Evolutionary conservation across 2,797 vertebrate genomes (phyloP).

Genomic region (Cyclopterus lumpus): DNA sequence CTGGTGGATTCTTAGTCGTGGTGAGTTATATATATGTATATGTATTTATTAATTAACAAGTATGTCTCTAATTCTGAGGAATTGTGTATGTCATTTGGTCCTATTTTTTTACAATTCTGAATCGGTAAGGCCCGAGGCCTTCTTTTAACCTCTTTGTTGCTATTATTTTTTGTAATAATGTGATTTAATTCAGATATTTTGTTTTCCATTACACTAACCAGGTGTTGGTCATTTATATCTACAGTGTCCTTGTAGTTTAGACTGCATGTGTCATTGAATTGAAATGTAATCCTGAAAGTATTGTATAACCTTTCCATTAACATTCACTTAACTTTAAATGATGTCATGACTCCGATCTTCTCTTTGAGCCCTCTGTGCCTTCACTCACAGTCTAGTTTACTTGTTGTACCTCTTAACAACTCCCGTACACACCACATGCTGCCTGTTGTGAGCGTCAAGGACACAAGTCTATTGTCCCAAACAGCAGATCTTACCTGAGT

Average conservation of each 20-base stretch:
- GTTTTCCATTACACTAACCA: conserved; percentile 35
- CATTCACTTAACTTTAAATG: conserved; percentile 7
- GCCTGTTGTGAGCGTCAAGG: conserved; percentile 15
- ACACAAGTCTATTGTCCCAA: conserved; percentile 9
- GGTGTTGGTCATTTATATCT: not conserved
- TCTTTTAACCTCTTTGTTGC: not conserved
- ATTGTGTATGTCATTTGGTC: not conserved
- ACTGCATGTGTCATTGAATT: conserved; percentile 50
- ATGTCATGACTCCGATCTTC: not conserved
- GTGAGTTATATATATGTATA: conserved; percentile 81
- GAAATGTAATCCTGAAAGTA: conserved; percentile 23
- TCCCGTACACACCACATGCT: not conserved
- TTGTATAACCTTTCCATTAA: conserved; percentile 24
- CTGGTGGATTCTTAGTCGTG: conserved; percentile 69
- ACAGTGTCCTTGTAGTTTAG: conserved; percentile 33
- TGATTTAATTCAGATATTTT: not conserved
- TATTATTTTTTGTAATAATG: not conserved
- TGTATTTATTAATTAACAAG: not conserved
- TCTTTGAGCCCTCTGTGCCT: not conserved
- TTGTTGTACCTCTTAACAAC: conserved; percentile 5
- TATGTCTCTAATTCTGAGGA: not conserved
- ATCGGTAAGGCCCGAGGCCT: conserved; percentile 18
- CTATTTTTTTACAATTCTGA: not conserved
- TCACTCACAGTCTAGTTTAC: not conserved
- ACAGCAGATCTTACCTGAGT: not conserved